Evolutionary conservation across 1,140 invertebrate genomes (phyloP), one percentile per base, ranked within the genome.

Genomic region (Drosophila lowei): DNA sequence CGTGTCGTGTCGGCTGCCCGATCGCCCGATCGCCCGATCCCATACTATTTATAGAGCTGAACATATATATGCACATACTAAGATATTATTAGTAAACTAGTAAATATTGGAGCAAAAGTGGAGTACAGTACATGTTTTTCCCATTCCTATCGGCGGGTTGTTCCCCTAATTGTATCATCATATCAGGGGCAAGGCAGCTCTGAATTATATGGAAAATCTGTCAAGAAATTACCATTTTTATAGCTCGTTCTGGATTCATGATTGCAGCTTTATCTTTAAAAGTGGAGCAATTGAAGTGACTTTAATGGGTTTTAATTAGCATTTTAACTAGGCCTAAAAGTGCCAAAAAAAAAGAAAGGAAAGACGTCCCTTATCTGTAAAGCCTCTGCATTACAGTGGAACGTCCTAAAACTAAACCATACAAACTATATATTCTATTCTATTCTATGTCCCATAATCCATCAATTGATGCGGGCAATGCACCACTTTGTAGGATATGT

Each of bases 291-390:
- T 34, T 9, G 30, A 34, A 9, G 9, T 34, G 30, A 11, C 30
- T 34, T 34, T 34, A 34, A 34, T 34, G 30, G 30, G 9, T 41
- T 7, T n/a, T 9, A 21, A 68, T 68, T 68, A 68, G 34, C 65
- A 68, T 68, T 56, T 16, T 48, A 68, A 34, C 50, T 67, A 68
- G 63, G 65, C 65, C 65, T 68, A 68, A 68, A 68, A 57, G 30
- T 68, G 23, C 63, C 65, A 43, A n/a, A 68, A 68, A 43, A n/a
- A 68, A 16, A 23, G 0, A 3, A 1, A 3, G 2, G 18, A 18
- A 18, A 18, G 18, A 18, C 7, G 15, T 4, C 2, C 16, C 3
- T 55, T 68, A 68, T 68, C 63, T 11, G n/a, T n/a, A 66, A 18
- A 25, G 30, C 49, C 30, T 66, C 55, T 49, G 44, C 65, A 67